Evolutionary conservation across 1,140 invertebrate genomes (phyloP).

Genomic region (Periplaneta americana): DNA sequence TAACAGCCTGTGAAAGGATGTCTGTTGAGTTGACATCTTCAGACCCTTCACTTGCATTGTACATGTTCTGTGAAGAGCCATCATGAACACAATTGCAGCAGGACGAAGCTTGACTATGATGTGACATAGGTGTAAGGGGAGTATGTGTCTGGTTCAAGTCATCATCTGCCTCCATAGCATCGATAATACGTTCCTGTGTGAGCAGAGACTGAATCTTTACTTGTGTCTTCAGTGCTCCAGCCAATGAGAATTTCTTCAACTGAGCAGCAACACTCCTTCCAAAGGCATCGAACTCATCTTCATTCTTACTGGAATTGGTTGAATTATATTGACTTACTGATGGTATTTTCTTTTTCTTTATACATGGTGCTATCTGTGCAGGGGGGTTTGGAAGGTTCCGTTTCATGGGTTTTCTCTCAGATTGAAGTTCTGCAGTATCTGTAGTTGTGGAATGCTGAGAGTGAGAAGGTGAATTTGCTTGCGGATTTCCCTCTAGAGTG

Average conservation of each 20-base stretch:
- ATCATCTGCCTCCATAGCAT: not conserved
- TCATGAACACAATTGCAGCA: not conserved
- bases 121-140: not conserved
- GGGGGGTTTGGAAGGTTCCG: not conserved
- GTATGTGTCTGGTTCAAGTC: not conserved
- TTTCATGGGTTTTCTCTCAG: not conserved
- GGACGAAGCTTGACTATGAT: not conserved
- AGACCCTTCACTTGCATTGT: not conserved
- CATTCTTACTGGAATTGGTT: not conserved
- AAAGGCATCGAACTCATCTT: slow-evolving; percentile 23
- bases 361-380: not conserved
- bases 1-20: not conserved
- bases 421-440: not conserved
- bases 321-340: not conserved
- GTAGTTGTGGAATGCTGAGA: not conserved
- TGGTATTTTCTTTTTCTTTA: not conserved
- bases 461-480: not conserved
- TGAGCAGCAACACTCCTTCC: slow-evolving; percentile 22
- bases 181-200: slow-evolving; percentile 20
- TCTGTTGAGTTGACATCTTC: not conserved
- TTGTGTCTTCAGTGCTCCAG: slow-evolving; percentile 19
- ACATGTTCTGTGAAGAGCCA: not conserved
- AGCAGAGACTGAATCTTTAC: slow-evolving; percentile 21
- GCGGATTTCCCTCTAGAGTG: not conserved
- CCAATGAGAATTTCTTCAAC: slow-evolving; percentile 21